A percentile compares a stretch with the other conserved stretches of the same genome.
Evolutionary conservation across 2,888 invertebrate species (phyloP).

Genomic region (Acleris sparsana): DNA sequence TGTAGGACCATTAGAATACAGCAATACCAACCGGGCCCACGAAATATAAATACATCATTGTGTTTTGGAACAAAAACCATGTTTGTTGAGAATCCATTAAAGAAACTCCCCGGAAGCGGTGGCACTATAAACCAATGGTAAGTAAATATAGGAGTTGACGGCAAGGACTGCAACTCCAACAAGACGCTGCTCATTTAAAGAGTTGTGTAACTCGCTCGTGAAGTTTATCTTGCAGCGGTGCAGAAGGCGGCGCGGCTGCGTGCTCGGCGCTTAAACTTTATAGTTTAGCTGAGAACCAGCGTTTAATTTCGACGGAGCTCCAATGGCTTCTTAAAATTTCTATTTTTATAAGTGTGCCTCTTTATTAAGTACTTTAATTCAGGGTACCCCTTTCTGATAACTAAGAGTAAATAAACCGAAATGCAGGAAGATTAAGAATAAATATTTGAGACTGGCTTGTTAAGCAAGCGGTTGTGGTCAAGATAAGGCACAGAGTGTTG

Average conservation of each 20-base stretch:
- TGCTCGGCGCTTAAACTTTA: conserved; percentile 54
- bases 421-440: conserved; percentile 19
- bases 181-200: conserved; percentile 64
- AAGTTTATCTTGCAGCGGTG: conserved; percentile 55
- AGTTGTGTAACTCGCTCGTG: conserved; percentile 54
- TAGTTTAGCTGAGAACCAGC: conserved; percentile 41
- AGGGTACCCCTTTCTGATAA: conserved; percentile 6
- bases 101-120: not conserved
- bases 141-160: conserved; percentile 54
- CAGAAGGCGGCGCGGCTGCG: conserved; percentile 43
- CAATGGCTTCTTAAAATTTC: conserved; percentile 21
- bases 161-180: conserved; percentile 53
- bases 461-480: conserved; percentile 37
- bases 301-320: conserved; percentile 49
- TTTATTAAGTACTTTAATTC: not conserved
- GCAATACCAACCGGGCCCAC: not conserved
- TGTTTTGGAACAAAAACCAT: not conserved
- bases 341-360: not conserved
- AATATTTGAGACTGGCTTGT: conserved; percentile 31
- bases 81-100: not conserved
- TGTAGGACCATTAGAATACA: conserved; percentile 42
- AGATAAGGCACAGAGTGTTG: conserved; percentile 63
- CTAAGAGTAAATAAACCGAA: conserved; percentile 7
- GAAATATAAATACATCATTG: conserved; percentile 5
- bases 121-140: conserved; percentile 47